phyloP scores from a whole-genome alignment of 2,113 vertebrate species.

The Phaethornis superciliosus region DNA sequence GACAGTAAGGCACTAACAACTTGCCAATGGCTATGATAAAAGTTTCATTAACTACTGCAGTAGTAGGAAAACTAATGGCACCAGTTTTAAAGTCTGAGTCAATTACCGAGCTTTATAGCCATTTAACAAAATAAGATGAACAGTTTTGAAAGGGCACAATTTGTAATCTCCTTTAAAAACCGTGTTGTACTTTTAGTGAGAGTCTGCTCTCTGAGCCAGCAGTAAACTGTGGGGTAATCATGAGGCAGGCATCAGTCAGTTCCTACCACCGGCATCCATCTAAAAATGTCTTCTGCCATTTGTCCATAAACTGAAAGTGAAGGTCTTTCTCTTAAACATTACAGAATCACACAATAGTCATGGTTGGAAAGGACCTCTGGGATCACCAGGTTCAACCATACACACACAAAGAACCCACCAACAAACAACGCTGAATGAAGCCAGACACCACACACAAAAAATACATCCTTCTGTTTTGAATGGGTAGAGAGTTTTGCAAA shows the following conservation, averaged over 20 bases:
- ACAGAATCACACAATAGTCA: too few species aligned
- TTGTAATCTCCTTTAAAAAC: not conserved
- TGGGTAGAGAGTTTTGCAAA: not conserved
- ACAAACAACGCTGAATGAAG: too few species aligned
- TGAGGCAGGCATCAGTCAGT: not conserved
- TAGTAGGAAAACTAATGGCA: not conserved
- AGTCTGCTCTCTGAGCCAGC: not conserved
- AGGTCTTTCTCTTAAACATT: not conserved
- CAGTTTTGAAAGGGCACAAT: not conserved
- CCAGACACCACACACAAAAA: too few species aligned
- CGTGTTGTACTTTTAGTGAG: not conserved
- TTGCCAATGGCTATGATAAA: not conserved
- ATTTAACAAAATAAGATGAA: not conserved
- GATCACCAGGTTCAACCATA: too few species aligned
- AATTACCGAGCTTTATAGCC: not conserved
- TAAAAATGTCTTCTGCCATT: not conserved
- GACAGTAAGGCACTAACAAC: not conserved
- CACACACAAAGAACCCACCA: too few species aligned
- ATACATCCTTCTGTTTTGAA: not conserved
- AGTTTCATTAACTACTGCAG: not conserved
- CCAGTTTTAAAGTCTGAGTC: not conserved
- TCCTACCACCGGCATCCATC: too few species aligned
- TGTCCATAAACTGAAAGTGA: not conserved
- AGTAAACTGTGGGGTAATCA: fast-evolving
- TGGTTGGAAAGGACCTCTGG: too few species aligned